Base-by-base conservation (phyloP, 2,888 invertebrate genomes). In the Callimorpha dominula region DNA sequence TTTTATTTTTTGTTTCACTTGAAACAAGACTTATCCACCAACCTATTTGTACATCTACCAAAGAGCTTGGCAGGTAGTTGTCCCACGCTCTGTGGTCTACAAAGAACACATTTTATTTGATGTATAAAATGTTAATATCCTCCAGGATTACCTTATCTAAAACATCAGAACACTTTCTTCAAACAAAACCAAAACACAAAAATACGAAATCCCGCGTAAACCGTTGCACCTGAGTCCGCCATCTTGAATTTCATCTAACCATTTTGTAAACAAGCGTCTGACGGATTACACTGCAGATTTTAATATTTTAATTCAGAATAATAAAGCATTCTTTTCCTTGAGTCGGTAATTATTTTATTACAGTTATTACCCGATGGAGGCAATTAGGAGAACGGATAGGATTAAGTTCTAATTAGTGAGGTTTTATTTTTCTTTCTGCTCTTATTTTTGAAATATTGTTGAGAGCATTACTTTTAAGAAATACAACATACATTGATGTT, bases 271-370 rank as follows among this genome's bases (percentile, higher is more conserved):
- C 84, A 72, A 78, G 78, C 83, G 81, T 76, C 91, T 94, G 94
- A 94, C 92, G 94, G 94, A 94, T 94, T 94, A 94, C 90, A 83
- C 82, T 81, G 85, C 87, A 88, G 86, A 91, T 91, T 88, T 86
- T 83, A 85, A 88, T 89, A 91, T 90, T 88, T 86, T 83, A 85
- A 88, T 89, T 90, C 88, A 82, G 86, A 87, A 91, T 90, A 93
- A 93, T 94, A 92, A 94, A 94, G 91, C 90, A 94, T 93, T 90
- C 77, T 85, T 92, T 87, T 86, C 86, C 88, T 87, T 81, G 88
- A 89, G 87, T 87, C 83, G 79, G 87, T 89, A 91, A 91, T 92
- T 93, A 92, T 94, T 91, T 83, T 85, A 92, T 91, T 88, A 91
- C 85, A 86, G 90, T 91, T 92, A 92, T 93, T 91, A 92, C 83